These are phyloP conservation scores for Anhinga anhinga DNA, from an alignment of 2,113 vertebrate species.

Conservation along the genomic window DNA sequence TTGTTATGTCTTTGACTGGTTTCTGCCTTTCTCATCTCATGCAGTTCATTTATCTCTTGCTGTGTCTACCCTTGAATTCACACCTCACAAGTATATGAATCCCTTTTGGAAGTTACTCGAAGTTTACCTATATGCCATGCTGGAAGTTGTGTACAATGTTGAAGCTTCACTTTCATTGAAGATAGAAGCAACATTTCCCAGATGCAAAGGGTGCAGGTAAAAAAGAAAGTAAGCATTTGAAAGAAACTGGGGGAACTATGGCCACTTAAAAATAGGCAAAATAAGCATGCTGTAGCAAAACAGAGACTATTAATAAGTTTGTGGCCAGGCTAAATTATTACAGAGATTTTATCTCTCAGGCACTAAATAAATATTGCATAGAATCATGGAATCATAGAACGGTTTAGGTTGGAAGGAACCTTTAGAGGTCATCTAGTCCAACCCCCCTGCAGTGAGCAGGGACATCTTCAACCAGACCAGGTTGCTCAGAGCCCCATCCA, in stretches of 20 bases:
- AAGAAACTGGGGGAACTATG: neutral
- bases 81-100: neutral
- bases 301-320: neutral
- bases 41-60: neutral
- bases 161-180: neutral
- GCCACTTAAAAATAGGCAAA: neutral
- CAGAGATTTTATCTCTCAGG: neutral
- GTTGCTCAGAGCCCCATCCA: too few species aligned
- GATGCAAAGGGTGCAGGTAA: neutral
- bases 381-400: too few species aligned
- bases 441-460: too few species aligned
- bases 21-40: neutral
- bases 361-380: neutral
- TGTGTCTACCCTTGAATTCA: neutral
- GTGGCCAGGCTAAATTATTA: neutral
- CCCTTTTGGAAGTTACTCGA: neutral
- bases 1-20: neutral
- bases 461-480: too few species aligned
- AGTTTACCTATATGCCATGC: neutral
- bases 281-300: neutral
- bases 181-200: neutral
- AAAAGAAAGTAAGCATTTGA: neutral
- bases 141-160: neutral
- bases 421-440: too few species aligned
- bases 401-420: too few species aligned